phyloP scores from a whole-genome alignment of 2,797 vertebrate genomes.

The Meda fulgida region DNA sequence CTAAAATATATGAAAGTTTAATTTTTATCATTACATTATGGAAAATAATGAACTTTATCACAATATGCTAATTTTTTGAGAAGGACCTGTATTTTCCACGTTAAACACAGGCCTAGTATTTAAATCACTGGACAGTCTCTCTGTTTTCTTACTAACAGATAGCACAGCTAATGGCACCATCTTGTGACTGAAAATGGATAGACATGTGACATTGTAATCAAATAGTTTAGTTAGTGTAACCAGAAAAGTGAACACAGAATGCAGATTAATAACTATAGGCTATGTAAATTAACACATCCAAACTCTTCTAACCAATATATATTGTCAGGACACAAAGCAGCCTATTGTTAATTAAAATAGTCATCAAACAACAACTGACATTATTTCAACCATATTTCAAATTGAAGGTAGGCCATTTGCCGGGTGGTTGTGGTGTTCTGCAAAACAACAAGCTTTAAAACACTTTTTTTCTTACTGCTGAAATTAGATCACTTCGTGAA shows the following conservation, averaged over 20 bases:
- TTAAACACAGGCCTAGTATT: background rate
- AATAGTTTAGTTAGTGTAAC: background rate
- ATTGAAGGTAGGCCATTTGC: too few relatives aligned
- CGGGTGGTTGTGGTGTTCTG: too few relatives aligned
- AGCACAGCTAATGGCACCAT: slow-evolving; percentile 5
- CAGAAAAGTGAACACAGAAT: background rate
- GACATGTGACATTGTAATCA: background rate
- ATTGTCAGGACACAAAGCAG: background rate
- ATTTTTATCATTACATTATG: too few relatives aligned
- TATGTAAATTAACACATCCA: background rate
- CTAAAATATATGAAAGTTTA: too few relatives aligned
- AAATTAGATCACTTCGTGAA: too few relatives aligned
- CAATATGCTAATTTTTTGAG: too few relatives aligned
- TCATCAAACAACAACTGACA: too few relatives aligned
- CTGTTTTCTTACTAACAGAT: background rate
- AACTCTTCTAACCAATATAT: background rate
- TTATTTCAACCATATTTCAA: too few relatives aligned
- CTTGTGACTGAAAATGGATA: background rate
- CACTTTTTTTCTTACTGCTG: too few relatives aligned
- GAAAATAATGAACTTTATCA: too few relatives aligned
- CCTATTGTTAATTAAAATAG: background rate
- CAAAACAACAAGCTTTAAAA: too few relatives aligned
- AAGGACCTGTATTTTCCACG: too few relatives aligned
- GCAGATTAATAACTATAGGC: background rate
- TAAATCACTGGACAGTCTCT: background rate